Percentiles rank a stretch among this genome's conserved stretches.
Evolutionary conservation across 2,113 vertebrate genomes (phyloP).

Genomic region (Lates calcarifer): DNA sequence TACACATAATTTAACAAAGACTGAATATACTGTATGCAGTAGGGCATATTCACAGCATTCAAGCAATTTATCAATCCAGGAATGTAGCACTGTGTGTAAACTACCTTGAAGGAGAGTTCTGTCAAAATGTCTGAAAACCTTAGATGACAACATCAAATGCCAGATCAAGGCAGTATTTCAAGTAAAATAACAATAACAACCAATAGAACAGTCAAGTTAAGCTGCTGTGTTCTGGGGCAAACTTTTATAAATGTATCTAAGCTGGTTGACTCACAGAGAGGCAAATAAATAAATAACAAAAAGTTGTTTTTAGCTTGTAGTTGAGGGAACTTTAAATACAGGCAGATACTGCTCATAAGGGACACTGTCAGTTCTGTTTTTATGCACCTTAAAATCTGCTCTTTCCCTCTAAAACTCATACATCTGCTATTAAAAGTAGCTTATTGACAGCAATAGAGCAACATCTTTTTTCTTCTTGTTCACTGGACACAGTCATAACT

Average conservation of each 20-base stretch:
- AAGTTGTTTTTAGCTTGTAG: not conserved
- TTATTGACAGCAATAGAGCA: conserved; percentile 22
- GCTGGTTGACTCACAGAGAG: not conserved
- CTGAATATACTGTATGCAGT: not conserved
- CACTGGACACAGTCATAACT: conserved; percentile 36
- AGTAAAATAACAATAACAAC: not conserved
- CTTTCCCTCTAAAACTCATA: conserved; percentile 1
- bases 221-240: not conserved
- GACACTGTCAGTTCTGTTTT: not conserved
- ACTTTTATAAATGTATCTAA: not conserved
- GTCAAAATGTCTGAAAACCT: not conserved
- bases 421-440: conserved; percentile 17
- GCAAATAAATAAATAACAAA: not conserved
- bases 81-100: not conserved
- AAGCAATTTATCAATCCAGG: not conserved
- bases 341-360: not conserved
- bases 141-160: not conserved
- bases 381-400: conserved; percentile 17
- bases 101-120: not conserved
- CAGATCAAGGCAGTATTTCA: not conserved
- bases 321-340: not conserved
- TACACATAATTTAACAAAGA: too few relatives aligned
- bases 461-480: conserved; percentile 35
- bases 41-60: not conserved
- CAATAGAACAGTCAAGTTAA: not conserved